phyloP scores from a whole-genome alignment of 35 echinoderm and acorn worm genomes.

The Apostichopus parvimensis region DNA sequence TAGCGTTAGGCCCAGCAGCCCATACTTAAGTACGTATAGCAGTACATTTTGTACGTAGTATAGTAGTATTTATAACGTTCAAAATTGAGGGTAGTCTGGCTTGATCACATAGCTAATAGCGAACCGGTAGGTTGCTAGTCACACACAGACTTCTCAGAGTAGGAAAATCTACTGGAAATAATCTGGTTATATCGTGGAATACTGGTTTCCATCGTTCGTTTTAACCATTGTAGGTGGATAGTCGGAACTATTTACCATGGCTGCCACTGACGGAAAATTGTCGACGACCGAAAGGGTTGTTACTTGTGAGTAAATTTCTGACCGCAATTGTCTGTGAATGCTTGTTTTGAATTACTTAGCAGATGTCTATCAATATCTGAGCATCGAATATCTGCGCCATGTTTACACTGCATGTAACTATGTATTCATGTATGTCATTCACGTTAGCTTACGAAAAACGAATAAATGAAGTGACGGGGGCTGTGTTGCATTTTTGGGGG shows the following conservation, averaged over 20 bases:
- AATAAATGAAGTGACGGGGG: not conserved
- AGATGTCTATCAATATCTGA: constrained; percentile 36
- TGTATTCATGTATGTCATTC: not conserved
- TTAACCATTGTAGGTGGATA: constrained; percentile 58
- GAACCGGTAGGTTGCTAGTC: not conserved
- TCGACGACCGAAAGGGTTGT: constrained; percentile 65
- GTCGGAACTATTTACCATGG: constrained; percentile 55
- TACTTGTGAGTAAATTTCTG: constrained; percentile 55
- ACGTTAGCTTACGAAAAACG: not conserved
- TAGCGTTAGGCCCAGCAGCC: not conserved
- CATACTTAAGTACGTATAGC: not conserved
- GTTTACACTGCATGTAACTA: constrained; percentile 6
- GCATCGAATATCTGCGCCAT: constrained; percentile 43
- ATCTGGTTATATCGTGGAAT: constrained; percentile 60
- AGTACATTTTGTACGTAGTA: constrained; percentile 4
- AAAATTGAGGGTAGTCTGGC: not conserved
- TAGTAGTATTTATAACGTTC: not conserved
- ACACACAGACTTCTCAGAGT: not conserved
- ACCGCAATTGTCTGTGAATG: not conserved
- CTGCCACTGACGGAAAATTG: constrained; percentile 58
- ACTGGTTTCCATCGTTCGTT: constrained; percentile 34
- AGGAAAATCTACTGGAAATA: constrained; percentile 45
- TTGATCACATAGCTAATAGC: not conserved
- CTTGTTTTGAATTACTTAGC: constrained; percentile 10
- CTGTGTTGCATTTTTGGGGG: not conserved